Conservation (phyloP, 1,140 invertebrate genomes). For the Pomacea maculata region DNA sequence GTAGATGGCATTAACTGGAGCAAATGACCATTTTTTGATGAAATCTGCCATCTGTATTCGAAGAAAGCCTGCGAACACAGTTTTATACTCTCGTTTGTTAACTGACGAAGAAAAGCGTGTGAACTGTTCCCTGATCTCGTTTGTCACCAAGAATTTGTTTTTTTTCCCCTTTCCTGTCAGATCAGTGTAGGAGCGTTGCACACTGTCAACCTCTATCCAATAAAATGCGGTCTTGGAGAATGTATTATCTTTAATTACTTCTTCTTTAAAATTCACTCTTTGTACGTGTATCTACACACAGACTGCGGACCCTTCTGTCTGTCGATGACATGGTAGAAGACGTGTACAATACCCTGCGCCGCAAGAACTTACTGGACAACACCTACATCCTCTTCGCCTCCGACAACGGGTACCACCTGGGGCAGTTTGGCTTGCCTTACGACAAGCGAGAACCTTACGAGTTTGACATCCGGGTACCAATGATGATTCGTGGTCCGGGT, state of each 20-base stretch:
- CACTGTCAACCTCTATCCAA: no score
- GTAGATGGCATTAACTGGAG: no score
- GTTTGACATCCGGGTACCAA: constrained; percentile 83
- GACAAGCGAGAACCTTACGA: constrained; percentile 91
- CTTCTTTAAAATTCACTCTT: not conserved
- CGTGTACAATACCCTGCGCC: constrained; percentile 71
- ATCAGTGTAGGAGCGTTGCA: no score
- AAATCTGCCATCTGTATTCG: no score
- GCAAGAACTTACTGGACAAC: constrained; percentile 71
- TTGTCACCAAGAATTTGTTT: no score
- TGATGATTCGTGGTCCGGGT: constrained; percentile 80
- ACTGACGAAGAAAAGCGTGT: no score
- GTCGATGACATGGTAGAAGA: constrained; percentile 84
- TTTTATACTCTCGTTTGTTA: no score
- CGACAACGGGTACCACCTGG: constrained; percentile 89
- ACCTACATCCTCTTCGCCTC: constrained; percentile 87
- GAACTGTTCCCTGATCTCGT: no score
- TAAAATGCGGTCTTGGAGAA: not conserved
- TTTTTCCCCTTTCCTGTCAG: no score
- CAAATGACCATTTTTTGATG: no score
- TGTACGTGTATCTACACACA: constrained; percentile 58
- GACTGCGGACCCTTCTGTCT: constrained; percentile 77
- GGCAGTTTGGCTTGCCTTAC: constrained; percentile 84
- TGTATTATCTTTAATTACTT: not conserved
- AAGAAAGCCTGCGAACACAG: no score